Conservation (phyloP, 2,888 invertebrate genomes). For the Macrosiphum euphorbiae region DNA sequence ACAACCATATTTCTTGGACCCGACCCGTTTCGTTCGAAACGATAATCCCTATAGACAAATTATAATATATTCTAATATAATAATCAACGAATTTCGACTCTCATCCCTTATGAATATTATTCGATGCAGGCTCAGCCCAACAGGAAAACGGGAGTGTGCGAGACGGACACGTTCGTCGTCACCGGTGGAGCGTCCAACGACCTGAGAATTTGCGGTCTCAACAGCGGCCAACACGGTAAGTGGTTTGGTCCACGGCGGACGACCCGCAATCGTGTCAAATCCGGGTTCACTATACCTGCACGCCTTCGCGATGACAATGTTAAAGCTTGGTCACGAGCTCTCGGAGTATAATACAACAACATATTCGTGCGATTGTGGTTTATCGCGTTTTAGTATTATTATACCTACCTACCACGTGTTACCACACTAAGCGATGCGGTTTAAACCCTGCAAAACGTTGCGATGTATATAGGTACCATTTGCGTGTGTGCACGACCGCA, state of each 20-base stretch:
- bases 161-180: conserved; percentile 78
- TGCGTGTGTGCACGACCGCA: background rate
- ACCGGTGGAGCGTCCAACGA: conserved; percentile 74
- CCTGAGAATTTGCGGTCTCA: conserved; percentile 83
- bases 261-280: background rate
- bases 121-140: conserved; percentile 83
- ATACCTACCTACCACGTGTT: background rate
- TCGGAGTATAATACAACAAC: background rate
- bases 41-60: background rate
- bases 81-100: background rate
- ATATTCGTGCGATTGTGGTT: background rate
- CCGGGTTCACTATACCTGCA: background rate
- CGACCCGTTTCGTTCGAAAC: background rate
- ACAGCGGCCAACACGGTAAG: conserved; percentile 87
- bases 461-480: background rate
- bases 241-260: conserved; percentile 67
- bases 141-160: conserved; percentile 82
- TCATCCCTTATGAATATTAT: background rate
- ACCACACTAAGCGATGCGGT: background rate
- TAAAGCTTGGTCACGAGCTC: background rate
- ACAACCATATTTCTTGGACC: background rate
- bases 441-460: background rate
- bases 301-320: background rate
- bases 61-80: no score
- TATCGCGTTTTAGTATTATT: background rate